phyloP scores from a whole-genome alignment of 92 coral and sea anemone species.

The Porites divaricata region DNA sequence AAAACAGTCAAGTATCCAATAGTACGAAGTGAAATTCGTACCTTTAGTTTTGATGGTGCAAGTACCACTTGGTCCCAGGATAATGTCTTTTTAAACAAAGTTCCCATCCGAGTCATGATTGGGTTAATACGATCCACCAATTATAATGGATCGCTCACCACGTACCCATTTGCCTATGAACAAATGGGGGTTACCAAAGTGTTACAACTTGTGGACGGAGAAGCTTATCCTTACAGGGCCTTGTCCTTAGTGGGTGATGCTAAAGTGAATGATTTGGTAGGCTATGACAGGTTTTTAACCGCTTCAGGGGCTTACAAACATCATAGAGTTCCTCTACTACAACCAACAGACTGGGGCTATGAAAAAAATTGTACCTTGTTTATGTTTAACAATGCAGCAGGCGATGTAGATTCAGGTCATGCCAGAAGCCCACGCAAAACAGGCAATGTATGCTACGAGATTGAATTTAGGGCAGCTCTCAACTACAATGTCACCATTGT shows the following conservation, averaged over 20 bases:
- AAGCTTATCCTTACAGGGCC: conserved; percentile 41
- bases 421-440: conserved; percentile 6
- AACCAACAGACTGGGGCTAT: conserved; percentile 27
- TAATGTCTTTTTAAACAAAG: conserved; percentile 9
- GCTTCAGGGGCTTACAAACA: conserved; percentile 21
- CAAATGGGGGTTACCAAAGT: conserved; percentile 5
- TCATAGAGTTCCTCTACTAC: neutral
- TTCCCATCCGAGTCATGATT: conserved; percentile 18
- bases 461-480: neutral
- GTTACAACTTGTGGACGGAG: conserved; percentile 38
- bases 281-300: conserved; percentile 21
- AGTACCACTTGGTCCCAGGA: neutral
- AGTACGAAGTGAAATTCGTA: conserved; percentile 14
- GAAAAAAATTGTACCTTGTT: conserved; percentile 28
- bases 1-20: too few species aligned
- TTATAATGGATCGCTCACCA: neutral
- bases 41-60: too few species aligned
- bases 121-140: neutral
- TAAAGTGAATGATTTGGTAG: conserved; percentile 25
- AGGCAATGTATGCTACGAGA: neutral
- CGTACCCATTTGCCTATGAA: conserved; percentile 3
- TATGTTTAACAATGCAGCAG: conserved; percentile 36
- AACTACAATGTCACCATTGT: neutral
- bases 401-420: conserved; percentile 17
- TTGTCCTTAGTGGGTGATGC: conserved; percentile 16